Evolutionary conservation across 1,140 invertebrate species (phyloP).

Genomic region (Proales similis): DNA sequence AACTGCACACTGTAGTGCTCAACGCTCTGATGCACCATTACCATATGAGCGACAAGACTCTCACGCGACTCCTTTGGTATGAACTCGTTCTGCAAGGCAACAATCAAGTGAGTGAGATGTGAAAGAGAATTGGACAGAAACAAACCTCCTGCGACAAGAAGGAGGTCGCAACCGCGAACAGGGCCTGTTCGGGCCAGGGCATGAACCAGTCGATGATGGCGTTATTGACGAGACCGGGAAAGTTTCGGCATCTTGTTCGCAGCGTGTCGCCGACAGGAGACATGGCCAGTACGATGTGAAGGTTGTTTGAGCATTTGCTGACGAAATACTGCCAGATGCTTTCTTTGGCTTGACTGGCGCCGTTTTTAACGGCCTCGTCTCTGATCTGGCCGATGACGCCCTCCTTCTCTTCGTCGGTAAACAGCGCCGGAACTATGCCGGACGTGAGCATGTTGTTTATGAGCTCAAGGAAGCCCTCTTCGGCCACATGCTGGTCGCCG

Average conservation of each 20-base stretch:
- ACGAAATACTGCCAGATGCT: conserved; percentile 55
- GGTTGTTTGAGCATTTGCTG: conserved; percentile 57
- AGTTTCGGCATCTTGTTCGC: conserved; percentile 53
- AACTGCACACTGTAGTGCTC: conserved; percentile 66
- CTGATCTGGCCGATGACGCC: conserved; percentile 60
- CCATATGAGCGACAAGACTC: conserved; percentile 68
- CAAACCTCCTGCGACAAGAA: conserved; percentile 59
- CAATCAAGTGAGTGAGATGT: neutral
- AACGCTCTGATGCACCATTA: conserved; percentile 70
- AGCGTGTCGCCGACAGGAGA: conserved; percentile 54
- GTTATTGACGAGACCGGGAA: conserved; percentile 55
- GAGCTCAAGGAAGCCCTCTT: conserved; percentile 69
- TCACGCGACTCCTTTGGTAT: conserved; percentile 63
- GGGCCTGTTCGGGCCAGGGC: conserved; percentile 56
- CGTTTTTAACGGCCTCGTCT: conserved; percentile 62
- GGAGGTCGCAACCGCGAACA: conserved; percentile 70
- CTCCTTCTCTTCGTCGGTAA: conserved; percentile 77
- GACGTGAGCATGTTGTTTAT: conserved; percentile 82
- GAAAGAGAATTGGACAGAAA: neutral
- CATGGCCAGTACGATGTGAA: conserved; percentile 55
- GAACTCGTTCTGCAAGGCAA: conserved; percentile 45
- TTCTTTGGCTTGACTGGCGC: conserved; percentile 61
- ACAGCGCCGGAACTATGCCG: conserved; percentile 73
- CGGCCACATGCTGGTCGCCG: conserved; percentile 65
- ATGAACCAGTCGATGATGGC: conserved; percentile 55